Evolutionary conservation across 1,140 invertebrate genomes (phyloP).

Genomic region (Lasioglossum albipes): DNA sequence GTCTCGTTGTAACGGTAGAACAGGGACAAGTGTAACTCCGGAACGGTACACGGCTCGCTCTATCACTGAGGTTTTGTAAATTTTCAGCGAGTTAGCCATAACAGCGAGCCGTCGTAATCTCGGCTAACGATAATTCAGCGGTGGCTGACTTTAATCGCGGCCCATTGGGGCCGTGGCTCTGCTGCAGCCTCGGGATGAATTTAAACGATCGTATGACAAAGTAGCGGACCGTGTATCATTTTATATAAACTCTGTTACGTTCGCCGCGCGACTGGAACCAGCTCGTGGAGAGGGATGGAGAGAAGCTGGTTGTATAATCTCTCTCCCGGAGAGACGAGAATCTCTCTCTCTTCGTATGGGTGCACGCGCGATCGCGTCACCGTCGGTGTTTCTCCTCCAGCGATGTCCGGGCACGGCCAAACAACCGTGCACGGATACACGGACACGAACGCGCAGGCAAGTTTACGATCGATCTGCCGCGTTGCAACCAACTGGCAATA

Average conservation of each 20-base stretch:
- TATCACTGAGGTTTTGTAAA: constrained; percentile 42
- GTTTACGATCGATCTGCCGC: constrained; percentile 67
- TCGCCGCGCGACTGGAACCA: neutral
- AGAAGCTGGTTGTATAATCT: constrained; percentile 32
- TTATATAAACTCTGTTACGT: constrained; percentile 59
- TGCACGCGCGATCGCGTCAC: constrained; percentile 4
- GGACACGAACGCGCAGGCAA: constrained; percentile 12
- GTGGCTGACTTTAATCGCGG: constrained; percentile 57
- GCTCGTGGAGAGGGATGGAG: neutral
- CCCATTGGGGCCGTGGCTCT: neutral
- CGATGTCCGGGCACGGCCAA: neutral
- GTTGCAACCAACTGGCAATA: constrained; percentile 60
- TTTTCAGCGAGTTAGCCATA: constrained; percentile 48
- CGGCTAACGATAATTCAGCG: constrained; percentile 55
- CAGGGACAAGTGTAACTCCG: constrained; percentile 2
- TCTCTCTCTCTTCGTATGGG: neutral
- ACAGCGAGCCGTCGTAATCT: constrained; percentile 43
- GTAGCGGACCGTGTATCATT: constrained; percentile 62
- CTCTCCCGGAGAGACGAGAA: constrained; percentile 21
- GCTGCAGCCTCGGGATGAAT: constrained; percentile 46
- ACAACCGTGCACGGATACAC: neutral
- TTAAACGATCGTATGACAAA: constrained; percentile 65
- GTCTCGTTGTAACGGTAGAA: neutral
- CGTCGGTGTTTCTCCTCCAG: neutral
- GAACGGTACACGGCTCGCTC: constrained; percentile 4